Conservation (phyloP, 2,113 vertebrate species). For the Eonycteris spelaea region DNA sequence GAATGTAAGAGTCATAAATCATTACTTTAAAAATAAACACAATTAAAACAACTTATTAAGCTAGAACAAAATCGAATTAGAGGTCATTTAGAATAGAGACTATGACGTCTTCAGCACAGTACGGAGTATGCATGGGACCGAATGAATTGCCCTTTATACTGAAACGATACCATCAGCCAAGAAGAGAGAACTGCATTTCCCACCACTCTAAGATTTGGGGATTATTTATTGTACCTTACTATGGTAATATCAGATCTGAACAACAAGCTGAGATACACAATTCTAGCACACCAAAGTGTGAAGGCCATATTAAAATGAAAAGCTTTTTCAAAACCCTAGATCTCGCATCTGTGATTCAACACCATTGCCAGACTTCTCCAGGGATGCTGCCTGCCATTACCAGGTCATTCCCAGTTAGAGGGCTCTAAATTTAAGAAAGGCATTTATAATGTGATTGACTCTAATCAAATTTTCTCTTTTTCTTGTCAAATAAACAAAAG, state of each 20-base stretch:
- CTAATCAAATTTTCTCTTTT: neutral
- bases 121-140: neutral
- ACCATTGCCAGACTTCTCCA: neutral
- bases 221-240: neutral
- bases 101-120: neutral
- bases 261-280: neutral
- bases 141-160: neutral
- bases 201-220: neutral
- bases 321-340: neutral
- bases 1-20: neutral
- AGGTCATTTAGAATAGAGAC: neutral
- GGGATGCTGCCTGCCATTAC: neutral
- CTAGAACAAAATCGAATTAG: neutral
- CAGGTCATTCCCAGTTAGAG: neutral
- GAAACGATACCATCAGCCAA: neutral
- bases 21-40: slow-evolving; percentile 5
- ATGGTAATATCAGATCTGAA: neutral
- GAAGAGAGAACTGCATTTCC: neutral
- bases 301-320: neutral
- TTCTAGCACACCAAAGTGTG: neutral
- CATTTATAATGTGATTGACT: neutral
- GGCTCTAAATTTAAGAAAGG: neutral
- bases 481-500: neutral
- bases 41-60: neutral
- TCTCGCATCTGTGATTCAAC: neutral